Percentiles rank a stretch among this genome's conserved stretches.
phyloP scores from a whole-genome alignment of 2,797 vertebrate species.

The Galagoides demidoff region DNA sequence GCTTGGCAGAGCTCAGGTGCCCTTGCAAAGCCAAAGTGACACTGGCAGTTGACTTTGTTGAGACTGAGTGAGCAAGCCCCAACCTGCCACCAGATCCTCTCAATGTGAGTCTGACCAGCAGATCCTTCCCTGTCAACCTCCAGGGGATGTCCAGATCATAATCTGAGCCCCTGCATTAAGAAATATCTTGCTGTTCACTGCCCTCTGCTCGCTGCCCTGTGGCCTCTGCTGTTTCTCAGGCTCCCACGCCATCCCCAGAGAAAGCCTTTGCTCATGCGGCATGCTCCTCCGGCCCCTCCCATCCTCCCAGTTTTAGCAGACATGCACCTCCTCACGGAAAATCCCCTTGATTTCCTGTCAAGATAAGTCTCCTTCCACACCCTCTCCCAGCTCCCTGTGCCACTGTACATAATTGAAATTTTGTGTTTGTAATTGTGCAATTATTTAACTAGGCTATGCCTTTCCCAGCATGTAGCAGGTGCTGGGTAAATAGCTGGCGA shows the following conservation, averaged over 20 bases:
- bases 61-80: not conserved
- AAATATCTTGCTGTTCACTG: fast-evolving
- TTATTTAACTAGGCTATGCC: not conserved
- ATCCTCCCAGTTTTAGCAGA: not conserved
- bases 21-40: fast-evolving
- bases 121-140: not conserved
- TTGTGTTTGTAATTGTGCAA: not conserved
- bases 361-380: not conserved
- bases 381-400: not conserved
- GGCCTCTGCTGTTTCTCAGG: not conserved
- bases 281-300: not conserved
- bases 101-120: not conserved
- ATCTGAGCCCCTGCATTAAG: not conserved
- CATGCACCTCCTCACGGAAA: not conserved
- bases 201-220: fast-evolving
- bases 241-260: not conserved
- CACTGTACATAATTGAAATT: not conserved
- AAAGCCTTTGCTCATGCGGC: not conserved
- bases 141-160: not conserved
- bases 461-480: not conserved
- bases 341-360: not conserved
- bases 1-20: not conserved
- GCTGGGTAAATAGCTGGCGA: not conserved
- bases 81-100: not conserved
- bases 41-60: fast-evolving